Percentiles rank a stretch among this genome's conserved stretches.
phyloP scores from a whole-genome alignment of 2,888 invertebrate genomes.

The Zonitis immaculata region DNA sequence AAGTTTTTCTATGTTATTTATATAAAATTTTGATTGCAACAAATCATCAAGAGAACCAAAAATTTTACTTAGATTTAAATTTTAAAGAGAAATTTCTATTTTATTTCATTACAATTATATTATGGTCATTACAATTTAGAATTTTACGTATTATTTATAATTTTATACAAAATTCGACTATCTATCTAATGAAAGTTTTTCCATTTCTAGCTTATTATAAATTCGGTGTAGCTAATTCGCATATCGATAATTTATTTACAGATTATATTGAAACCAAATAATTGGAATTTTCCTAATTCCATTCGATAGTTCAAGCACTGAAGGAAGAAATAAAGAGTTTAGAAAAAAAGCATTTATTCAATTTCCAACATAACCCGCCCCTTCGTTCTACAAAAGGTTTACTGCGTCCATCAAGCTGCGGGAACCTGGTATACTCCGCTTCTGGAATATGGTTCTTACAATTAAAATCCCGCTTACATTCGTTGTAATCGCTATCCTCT shows the following conservation, averaged over 20 bases:
- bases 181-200: slow-evolving; percentile 61
- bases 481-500: too few relatives aligned
- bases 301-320: too few relatives aligned
- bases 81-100: slow-evolving; percentile 17
- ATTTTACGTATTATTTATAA: slow-evolving; percentile 59
- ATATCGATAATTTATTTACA: slow-evolving; percentile 45
- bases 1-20: slow-evolving; percentile 52
- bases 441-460: too few relatives aligned
- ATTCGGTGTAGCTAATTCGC: slow-evolving; percentile 59
- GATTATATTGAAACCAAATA: too few relatives aligned
- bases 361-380: too few relatives aligned
- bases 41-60: slow-evolving; percentile 19
- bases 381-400: too few relatives aligned
- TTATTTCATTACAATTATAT: slow-evolving; percentile 15
- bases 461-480: too few relatives aligned
- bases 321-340: too few relatives aligned
- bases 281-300: too few relatives aligned
- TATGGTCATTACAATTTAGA: slow-evolving; percentile 37
- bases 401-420: too few relatives aligned
- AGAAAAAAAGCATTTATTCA: too few relatives aligned
- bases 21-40: slow-evolving; percentile 17
- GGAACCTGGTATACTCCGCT: too few relatives aligned
- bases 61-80: slow-evolving; percentile 17
- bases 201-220: slow-evolving; percentile 65
- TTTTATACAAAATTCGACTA: slow-evolving; percentile 53